These are phyloP conservation scores for Phylloscopus trochiloides DNA, from an alignment of 2,113 vertebrate genomes.

Conservation along the genomic window DNA sequence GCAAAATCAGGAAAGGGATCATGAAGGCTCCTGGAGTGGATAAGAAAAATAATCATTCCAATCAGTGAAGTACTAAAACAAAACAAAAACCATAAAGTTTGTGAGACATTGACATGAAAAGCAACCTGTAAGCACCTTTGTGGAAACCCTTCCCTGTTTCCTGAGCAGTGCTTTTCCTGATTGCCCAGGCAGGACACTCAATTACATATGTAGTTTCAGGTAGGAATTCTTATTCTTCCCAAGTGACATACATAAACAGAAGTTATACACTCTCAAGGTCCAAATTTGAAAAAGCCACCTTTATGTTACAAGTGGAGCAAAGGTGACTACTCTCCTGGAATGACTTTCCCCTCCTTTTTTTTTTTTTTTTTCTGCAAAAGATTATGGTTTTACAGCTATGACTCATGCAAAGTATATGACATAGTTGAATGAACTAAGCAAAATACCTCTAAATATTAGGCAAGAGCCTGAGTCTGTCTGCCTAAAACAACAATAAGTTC, in stretches of 20 bases:
- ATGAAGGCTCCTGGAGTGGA: conserved; percentile 88
- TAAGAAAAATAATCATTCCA: fast-evolving
- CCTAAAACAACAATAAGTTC: not conserved
- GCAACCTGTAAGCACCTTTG: not conserved
- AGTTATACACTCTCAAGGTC: not conserved
- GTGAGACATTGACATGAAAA: not conserved
- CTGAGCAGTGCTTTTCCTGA: not conserved
- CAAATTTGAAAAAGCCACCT: not conserved
- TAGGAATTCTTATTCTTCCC: not conserved
- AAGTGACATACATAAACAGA: not conserved
- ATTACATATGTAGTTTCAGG: not conserved
- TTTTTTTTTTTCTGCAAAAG: not conserved
- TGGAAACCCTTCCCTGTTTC: not conserved
- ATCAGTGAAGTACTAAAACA: not conserved
- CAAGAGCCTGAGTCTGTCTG: not conserved
- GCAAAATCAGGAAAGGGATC: conserved; percentile 95
- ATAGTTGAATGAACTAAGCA: not conserved
- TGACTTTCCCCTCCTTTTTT: not conserved
- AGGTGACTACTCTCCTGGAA: not conserved
- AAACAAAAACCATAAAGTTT: not conserved
- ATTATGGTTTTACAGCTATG: not conserved
- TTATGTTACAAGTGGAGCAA: not conserved
- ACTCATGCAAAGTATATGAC: not conserved
- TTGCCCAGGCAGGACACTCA: not conserved
- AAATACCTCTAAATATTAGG: not conserved